Base-by-base conservation (phyloP, 2,113 vertebrate genomes). In the Pachyramphus minor region DNA sequence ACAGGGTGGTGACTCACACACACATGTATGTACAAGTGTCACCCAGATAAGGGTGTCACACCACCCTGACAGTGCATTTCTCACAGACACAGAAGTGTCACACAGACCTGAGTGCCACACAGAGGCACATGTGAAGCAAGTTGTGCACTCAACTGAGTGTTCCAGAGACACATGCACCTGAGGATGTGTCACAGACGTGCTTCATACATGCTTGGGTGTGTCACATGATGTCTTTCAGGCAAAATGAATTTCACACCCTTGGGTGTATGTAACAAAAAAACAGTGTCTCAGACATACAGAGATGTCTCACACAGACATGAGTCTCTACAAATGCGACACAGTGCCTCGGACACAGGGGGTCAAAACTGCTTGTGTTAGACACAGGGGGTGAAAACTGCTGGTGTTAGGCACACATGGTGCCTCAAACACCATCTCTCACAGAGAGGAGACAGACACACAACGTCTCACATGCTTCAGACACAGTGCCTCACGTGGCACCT, bases 331-430 rank as follows among this genome's bases (percentile, higher is more conserved):
- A 49, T 0, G 14, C 53, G 23, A 14, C 12, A 11, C 7, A 5
- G 23, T 17, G 45, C 45, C 64, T 52, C 21, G 6, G 37, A 24
- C 33, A 22, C 42, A 8, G 14, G 28, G 42, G 17, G 6, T 31
- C 37, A 21, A 0, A 31, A 27, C 2, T 1, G 6, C 0, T 3
- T 22, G 28, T 18, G 28, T 49, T 10, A 27, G 37, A 24, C 33
- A 22, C 42, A 8, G 14, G 28, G 42, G 17, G 6, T 31, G n/a
- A 21, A 0, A 31, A 27, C 2, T 1, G 6, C 0, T 3, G 25
- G 28, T 18, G 28, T 49, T 14, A 31, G 79, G 14, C 11, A 10
- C 0, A 3, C 20, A n/a, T 0, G 1, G 47, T 6, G 37, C 22
- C 22, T 37, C 56, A 35, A 23, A 24, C 21, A 7, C 4, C 4